Evolutionary conservation across 2,797 vertebrate species (phyloP).

Genomic region (Steatocranus sp.): DNA sequence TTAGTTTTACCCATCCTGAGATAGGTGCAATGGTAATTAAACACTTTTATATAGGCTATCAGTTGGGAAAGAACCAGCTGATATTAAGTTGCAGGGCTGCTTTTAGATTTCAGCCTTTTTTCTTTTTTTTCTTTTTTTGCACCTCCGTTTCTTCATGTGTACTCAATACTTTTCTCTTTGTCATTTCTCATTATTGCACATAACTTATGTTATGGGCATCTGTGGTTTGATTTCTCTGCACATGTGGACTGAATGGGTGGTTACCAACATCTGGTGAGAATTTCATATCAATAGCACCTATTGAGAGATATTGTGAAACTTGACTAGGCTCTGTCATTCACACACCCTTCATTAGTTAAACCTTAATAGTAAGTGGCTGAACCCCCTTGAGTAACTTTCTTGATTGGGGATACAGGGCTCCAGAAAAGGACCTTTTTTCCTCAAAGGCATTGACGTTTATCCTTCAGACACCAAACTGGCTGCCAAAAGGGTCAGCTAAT

Average conservation of each 20-base stretch:
- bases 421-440: neutral
- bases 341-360: neutral
- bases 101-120: neutral
- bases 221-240: neutral
- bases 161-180: neutral
- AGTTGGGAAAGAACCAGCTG: neutral
- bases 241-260: neutral
- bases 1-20: neutral
- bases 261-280: neutral
- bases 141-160: neutral
- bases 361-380: neutral
- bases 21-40: neutral
- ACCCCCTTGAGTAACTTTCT: too few relatives aligned
- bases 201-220: neutral
- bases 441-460: neutral
- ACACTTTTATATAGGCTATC: neutral
- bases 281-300: neutral
- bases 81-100: neutral
- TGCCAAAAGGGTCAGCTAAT: neutral
- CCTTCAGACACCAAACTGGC: neutral
- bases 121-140: fast-evolving
- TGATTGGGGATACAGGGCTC: neutral
- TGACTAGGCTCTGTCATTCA: neutral
- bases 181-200: neutral
- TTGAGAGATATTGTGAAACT: neutral